Percentiles rank a stretch among this genome's conserved stretches.
Evolutionary conservation across 1,140 invertebrate species (phyloP).

Genomic region (Caenorhabditis remanei): DNA sequence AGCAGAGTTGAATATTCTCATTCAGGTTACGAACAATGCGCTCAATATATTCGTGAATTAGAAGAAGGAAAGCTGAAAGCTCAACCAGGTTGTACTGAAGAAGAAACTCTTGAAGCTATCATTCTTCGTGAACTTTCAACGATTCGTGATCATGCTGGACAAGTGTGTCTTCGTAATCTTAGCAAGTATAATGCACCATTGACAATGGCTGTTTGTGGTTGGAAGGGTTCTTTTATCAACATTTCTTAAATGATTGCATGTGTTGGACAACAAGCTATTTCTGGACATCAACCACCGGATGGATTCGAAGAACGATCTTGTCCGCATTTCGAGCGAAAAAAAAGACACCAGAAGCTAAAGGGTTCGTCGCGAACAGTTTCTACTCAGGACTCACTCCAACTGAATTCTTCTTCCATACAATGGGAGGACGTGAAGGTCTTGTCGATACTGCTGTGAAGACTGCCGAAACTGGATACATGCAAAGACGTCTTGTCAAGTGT

Average conservation of each 20-base stretch:
- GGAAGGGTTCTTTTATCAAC: constrained; percentile 97
- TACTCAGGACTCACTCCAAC: constrained; percentile 94
- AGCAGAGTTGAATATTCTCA: not conserved
- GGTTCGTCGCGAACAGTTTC: constrained; percentile 98
- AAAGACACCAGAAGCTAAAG: constrained; percentile 92
- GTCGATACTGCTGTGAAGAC: constrained; percentile 99
- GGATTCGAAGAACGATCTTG: constrained; percentile 91
- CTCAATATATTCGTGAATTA: constrained; percentile 89
- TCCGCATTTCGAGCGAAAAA: constrained; percentile 89
- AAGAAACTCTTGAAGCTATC: constrained; percentile 92
- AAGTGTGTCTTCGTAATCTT: constrained; percentile 87
- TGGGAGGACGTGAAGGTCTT: constrained; percentile 93
- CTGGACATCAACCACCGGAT: constrained; percentile 94
- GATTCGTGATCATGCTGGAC: constrained; percentile 95
- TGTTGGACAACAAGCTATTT: constrained; percentile 98
- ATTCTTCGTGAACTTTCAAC: constrained; percentile 94
- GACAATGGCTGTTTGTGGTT: constrained; percentile 95
- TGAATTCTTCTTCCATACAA: constrained; percentile 99
- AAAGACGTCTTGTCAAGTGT: constrained; percentile 92
- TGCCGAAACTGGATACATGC: constrained; percentile 97
- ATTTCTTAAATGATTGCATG: constrained; percentile 99
- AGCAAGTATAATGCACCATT: constrained; percentile 87
- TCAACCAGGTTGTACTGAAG: constrained; percentile 90
- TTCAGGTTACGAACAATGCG: constrained; percentile 87
- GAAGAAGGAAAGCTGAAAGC: constrained; percentile 87